These are phyloP conservation scores for Epinotia nisella DNA, from an alignment of 2,888 invertebrate genomes.

Conservation along the genomic window DNA sequence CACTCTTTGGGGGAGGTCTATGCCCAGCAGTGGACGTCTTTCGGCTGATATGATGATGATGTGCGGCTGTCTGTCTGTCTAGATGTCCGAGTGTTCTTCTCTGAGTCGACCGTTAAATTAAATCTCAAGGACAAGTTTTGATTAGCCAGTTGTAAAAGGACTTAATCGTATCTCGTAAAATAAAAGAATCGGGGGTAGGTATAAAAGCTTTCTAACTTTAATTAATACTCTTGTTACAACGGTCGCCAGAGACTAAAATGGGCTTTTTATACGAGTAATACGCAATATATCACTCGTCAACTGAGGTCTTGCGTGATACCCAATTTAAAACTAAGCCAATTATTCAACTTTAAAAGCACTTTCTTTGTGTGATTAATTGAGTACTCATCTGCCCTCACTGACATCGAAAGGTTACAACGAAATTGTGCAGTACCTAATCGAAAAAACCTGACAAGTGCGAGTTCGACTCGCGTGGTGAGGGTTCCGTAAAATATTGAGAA, in stretches of 20 bases:
- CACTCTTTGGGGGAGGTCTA: no score
- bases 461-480: no score
- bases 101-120: no score
- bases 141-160: no score
- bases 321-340: background rate
- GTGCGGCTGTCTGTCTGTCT: no score
- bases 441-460: no score
- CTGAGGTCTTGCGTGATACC: background rate
- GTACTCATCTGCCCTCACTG: background rate
- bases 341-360: background rate
- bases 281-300: conserved; percentile 3
- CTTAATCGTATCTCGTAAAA: background rate
- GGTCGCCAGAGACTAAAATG: background rate
- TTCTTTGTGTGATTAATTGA: conserved; percentile 2
- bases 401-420: background rate
- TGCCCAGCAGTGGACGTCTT: no score
- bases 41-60: no score
- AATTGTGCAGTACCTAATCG: background rate
- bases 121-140: no score
- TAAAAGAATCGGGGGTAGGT: background rate
- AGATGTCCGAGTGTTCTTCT: no score
- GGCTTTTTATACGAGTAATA: background rate
- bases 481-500: no score
- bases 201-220: background rate
- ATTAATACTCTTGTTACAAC: background rate